These are phyloP conservation scores for Trichonephila clavata DNA, from an alignment of 1,140 invertebrate species.

Conservation along the genomic window DNA sequence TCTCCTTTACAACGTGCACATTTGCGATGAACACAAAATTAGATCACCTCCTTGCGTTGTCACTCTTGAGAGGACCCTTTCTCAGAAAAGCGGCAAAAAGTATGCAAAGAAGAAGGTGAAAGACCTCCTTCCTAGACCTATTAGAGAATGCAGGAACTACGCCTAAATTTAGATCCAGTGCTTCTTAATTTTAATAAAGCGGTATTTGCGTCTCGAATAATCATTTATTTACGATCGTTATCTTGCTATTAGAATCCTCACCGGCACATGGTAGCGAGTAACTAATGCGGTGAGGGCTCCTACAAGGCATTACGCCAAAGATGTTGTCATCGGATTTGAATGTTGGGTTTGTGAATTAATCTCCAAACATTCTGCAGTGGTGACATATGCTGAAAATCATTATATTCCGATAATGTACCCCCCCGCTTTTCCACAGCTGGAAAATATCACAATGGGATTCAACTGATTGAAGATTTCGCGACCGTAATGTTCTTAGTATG, in stretches of 20 bases:
- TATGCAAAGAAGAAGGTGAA: background rate
- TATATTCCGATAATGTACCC: no score
- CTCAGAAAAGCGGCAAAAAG: conserved; percentile 5
- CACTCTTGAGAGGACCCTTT: background rate
- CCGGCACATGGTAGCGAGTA: background rate
- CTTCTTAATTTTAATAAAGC: background rate
- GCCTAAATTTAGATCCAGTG: conserved; percentile 8
- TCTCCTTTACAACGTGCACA: background rate
- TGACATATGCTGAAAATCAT: background rate
- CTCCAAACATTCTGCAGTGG: background rate
- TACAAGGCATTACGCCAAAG: background rate
- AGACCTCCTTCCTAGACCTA: background rate
- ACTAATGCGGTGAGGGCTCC: background rate
- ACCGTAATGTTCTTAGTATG: no score
- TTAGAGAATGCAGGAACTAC: background rate
- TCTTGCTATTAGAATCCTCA: background rate
- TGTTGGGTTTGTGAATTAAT: background rate
- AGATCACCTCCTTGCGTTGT: conserved; percentile 1
- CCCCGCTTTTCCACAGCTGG: no score
- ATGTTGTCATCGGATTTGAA: background rate
- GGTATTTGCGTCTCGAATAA: background rate
- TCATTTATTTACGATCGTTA: conserved; percentile 8
- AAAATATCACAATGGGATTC: no score
- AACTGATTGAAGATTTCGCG: no score
- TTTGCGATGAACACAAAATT: background rate